phyloP scores from a whole-genome alignment of 2,797 vertebrate genomes.

The Enteromius fasciolatus region DNA sequence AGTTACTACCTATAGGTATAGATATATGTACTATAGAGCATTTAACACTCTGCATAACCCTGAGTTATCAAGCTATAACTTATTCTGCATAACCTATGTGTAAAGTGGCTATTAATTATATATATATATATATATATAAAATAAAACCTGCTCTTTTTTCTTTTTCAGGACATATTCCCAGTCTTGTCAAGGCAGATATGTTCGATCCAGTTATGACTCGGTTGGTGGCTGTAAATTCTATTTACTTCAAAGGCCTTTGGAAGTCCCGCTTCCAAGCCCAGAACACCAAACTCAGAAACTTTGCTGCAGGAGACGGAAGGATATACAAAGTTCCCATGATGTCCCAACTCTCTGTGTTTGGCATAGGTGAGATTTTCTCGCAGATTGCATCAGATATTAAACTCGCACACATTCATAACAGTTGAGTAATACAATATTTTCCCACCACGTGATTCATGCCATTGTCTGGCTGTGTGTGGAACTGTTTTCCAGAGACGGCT shows the following conservation, averaged over 20 bases:
- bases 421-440: background rate
- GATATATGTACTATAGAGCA: too few species aligned
- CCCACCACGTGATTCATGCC: background rate
- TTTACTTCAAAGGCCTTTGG: slow-evolving; percentile 97
- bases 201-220: slow-evolving; percentile 81
- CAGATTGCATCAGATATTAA: background rate
- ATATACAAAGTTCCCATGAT: slow-evolving; percentile 90
- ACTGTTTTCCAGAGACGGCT: background rate
- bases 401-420: too few species aligned
- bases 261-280: slow-evolving; percentile 89
- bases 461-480: background rate
- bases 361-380: slow-evolving; percentile 79
- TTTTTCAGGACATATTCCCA: slow-evolving; percentile 86
- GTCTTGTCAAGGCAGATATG: slow-evolving; percentile 83
- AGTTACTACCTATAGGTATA: too few species aligned
- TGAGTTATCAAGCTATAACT: too few species aligned
- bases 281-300: slow-evolving; percentile 90
- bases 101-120: too few species aligned
- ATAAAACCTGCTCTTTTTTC: too few species aligned
- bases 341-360: slow-evolving; percentile 89
- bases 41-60: too few species aligned
- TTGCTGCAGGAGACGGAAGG: slow-evolving; percentile 82
- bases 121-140: too few species aligned
- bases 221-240: slow-evolving; percentile 86
- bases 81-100: too few species aligned